Base-by-base conservation (phyloP, 2,888 invertebrate species). In the Idaea dimidiata region DNA sequence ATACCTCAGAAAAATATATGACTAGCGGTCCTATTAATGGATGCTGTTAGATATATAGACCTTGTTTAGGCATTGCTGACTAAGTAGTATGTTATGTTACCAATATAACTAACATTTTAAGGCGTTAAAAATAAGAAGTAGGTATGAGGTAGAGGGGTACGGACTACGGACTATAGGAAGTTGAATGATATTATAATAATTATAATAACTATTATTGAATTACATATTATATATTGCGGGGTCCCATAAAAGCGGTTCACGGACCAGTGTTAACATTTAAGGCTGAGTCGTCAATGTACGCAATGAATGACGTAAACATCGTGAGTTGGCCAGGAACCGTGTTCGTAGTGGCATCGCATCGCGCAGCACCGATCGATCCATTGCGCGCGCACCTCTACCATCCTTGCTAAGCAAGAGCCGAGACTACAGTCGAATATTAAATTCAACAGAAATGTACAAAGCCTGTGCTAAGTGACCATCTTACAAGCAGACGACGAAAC, bases 261-360 rank as follows among this genome's bases (percentile, higher is more conserved):
- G 43, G 14, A 43, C 14, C 8, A 43, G 43, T 43, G 43, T 77
- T 76, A 76, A 73, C 75, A 72, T 77, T 79, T 74, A 69, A 77
- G 81, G 78, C 79, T 70, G 72, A 79, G 78, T 83, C 82, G 80
- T 86, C 88, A 87, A 88, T 89, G 90, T 91, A 90, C 90, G 91
- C 90, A 89, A 83, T 80, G 81, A 81, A 84, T 91, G 91, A 91
- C 90, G 91, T 90, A 90, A 89, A 91, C 85, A 81, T 84, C 82
- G 82, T 77, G 80, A 80, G 81, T 84, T 82, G 77, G 82, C 81
- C 79, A 82, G 83, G 81, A 83, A 81, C 82, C 77, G 76, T 80
- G 71, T 63, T 78, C 80, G 78, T 77, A 76, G 76, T 80, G 79
- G 78, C 78, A 79, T 81, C 80, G 81, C 83, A 83, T 81, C 84